Evolutionary conservation across 2,888 invertebrate genomes (phyloP), one percentile per base, ranked within the genome.

Genomic region (Pyrocoelia pectoralis): DNA sequence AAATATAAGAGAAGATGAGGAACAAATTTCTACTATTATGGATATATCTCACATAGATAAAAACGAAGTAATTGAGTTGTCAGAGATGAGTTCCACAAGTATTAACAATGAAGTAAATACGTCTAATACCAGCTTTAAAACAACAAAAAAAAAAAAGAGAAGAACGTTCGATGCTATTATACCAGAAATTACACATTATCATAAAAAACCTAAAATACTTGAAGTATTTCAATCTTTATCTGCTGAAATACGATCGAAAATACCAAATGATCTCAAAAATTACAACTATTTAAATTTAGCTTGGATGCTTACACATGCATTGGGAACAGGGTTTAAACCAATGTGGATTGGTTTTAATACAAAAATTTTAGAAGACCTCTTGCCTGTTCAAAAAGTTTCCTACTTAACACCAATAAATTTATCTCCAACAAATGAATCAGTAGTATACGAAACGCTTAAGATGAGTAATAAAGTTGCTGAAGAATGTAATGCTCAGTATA

Each of bases 341-440:
- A 73, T 72, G 72, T 78, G 76, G 77, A 71, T 72, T 14, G 75
- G 76, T 6, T 78, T 69, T 41, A 74, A 77, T 66, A 66, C 66
- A 52, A 24, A 24, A 33, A 65, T 75, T 14, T 10, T 54, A 13
- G 41, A 61, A n/a, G 74, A 77, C 54, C 43, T 58, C 18, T 61
- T 56, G 38, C 9, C 46, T 6, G 62, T 60, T 29, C 74, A 76
- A 65, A 69, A 66, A 65, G 61, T 75, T 48, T 65, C 70, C 0
- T 76, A 77, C 61, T 40, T 76, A 1, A 72, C 76, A 8, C 66
- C 74, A 6, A 76, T 76, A 2, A 73, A 77, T 68, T 8, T 19
- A 28, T 76, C 77, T 13, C 75, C 76, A 10, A 77, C 76, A n/a
- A 66, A 72, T 58, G 46, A 2, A 28, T 56, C 71, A 12, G 73